Evolutionary conservation across 2,888 invertebrate species (phyloP), one percentile per base, ranked within the genome.

Genomic region (Leucozona laternaria): DNA sequence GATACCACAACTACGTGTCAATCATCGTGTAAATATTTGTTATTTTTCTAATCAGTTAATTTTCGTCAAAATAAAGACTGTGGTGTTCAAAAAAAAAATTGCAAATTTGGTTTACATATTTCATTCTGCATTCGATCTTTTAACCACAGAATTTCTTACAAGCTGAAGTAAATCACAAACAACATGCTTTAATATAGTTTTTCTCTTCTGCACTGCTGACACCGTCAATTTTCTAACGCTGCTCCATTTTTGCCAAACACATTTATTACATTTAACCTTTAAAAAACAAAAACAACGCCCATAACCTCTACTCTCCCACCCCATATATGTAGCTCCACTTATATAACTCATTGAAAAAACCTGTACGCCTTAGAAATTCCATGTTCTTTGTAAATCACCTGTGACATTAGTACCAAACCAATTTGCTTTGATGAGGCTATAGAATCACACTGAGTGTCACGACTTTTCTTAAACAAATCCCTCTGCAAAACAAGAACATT

Each of bases 361-460:
- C 50, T 68, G 60, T 57, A 48, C 62, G 31, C 34, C 40, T 53
- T 73, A 73, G 34, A 45, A 34, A 53, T 45, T 70, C 40, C 68
- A 28, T 73, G 73, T 79, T 60, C 34, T 37, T 10, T 40, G 77
- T 78, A 81, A 81, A 81, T 85, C 72, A 73, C 73, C 43, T 78
- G 68, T 73, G 72, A 80, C 68, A 80, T 37, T 45, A 68, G 34
- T 72, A 64, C 62, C 17, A 75, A 64, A 66, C 55, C 70, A 79
- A 83, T 75, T 79, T 79, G 62, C 79, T 68, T 53, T 68, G 79
- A 79, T 64, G 75, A 79, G 57, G 40, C 43, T 62, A 28, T 58
- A 64, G 70, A 62, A 84, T 81, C 76, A 77, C 77, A 80, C 85
- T 85, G 80, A 77, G 85, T 80, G 62, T 68, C 85, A 85, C 85